Evolutionary conservation across 2,888 invertebrate species (phyloP).

Genomic region (Melolontha melolontha): DNA sequence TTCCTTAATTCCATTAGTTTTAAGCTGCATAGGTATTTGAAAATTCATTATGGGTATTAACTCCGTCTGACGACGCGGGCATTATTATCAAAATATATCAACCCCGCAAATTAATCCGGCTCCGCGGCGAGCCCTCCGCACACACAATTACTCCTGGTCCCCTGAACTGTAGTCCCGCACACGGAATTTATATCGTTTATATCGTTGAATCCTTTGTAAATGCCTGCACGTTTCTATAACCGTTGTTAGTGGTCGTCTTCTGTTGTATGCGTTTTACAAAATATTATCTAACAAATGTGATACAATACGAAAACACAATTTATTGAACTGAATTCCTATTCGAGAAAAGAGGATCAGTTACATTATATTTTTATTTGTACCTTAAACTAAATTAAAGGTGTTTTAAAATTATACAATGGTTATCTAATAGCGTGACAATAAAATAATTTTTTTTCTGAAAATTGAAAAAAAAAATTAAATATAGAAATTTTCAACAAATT

Average conservation of each 20-base stretch:
- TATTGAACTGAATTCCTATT: no score
- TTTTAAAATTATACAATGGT: no score
- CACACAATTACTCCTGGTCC: no score
- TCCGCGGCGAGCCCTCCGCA: background rate
- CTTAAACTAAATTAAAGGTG: no score
- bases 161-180: no score
- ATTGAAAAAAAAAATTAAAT: no score
- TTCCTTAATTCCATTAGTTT: conserved; percentile 29
- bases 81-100: conserved; percentile 22
- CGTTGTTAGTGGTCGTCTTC: conserved; percentile 27
- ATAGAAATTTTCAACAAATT: no score
- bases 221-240: background rate
- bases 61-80: conserved; percentile 18
- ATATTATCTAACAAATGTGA: background rate
- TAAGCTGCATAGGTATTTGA: conserved; percentile 27
- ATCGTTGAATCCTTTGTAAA: conserved; percentile 18
- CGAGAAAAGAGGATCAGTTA: no score
- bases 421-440: no score
- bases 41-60: conserved; percentile 34
- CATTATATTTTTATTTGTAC: no score
- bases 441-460: no score
- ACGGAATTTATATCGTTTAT: background rate
- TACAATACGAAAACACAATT: no score
- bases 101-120: conserved; percentile 33
- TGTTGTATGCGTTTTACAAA: background rate